Base-by-base conservation (phyloP, 2,888 invertebrate genomes). In the Macaria liturata region DNA sequence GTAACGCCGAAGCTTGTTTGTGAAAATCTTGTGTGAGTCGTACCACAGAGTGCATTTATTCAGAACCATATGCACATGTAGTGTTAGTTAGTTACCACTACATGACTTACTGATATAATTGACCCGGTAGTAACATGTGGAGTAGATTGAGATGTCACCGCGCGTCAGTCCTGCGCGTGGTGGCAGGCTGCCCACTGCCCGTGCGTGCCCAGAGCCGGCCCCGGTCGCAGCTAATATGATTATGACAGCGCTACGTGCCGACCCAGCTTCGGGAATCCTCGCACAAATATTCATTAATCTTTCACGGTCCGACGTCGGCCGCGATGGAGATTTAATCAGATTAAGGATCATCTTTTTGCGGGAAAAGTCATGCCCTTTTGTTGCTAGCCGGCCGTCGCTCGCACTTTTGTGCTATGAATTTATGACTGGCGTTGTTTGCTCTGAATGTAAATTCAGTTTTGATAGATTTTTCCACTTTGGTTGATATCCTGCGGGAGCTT, bases 231-330 rank as follows among this genome's bases (percentile, higher is more conserved):
- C 89, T 91, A 91, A 91, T 89, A 90, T 90, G 89, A 91, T 91
- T 91, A 91, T 90, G 91, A 90, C 90, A 89, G 81, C 84, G 86
- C 86, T 89, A 91, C 91, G 91, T 91, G 91, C 91, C 88, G 83
- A 79, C 86, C 86, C 85, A 81, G 83, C 88, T 81, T 82, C 86
- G 86, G 87, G 88, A 90, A 85, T 91, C 89, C 88, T 88, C 88
- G 83, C 90, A 89, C 91, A 91, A 91, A 91, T 89, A 91, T 90
- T 91, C 91, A 91, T 91, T 91, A 91, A 91, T 91, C 91, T 91
- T 91, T 90, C 90, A 91, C 91, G 90, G 89, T 83, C 90, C 86
- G 91, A 91, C 91, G 89, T 91, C 89, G 84, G 84, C 88, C 81
- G 83, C 89, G 89, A 91, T 91, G 91, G 91, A 90, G 91, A 91